Conservation (phyloP, 2,888 invertebrate species). For the Pheosia gnoma region DNA sequence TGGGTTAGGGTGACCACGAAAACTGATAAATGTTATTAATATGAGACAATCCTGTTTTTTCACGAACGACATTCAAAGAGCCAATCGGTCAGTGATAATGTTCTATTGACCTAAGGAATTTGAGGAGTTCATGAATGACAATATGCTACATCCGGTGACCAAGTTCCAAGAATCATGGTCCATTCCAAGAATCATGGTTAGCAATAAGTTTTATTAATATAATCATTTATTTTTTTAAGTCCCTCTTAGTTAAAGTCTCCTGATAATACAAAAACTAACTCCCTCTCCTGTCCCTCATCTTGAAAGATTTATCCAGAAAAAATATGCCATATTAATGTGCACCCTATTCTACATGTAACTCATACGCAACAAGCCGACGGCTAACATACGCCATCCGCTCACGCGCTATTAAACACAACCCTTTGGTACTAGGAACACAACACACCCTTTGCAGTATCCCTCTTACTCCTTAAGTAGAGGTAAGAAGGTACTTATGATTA, state of each 20-base stretch:
- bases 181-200: too few species aligned
- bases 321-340: background rate
- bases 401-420: constrained; percentile 60
- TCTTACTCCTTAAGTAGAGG: background rate
- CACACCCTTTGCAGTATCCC: constrained; percentile 3
- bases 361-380: constrained; percentile 24
- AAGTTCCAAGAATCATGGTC: too few species aligned
- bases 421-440: constrained; percentile 23
- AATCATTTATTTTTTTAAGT: too few species aligned
- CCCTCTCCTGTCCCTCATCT: too few species aligned
- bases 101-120: too few species aligned
- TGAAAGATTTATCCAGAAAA: too few species aligned
- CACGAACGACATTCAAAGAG: background rate
- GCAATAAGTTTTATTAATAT: too few species aligned
- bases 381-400: constrained; percentile 56
- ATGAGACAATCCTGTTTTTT: background rate
- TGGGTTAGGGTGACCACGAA: constrained; percentile 58
- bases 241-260: too few species aligned
- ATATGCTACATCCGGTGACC: too few species aligned
- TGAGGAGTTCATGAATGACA: too few species aligned
- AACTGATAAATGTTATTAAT: background rate
- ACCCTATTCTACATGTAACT: constrained; percentile 4
- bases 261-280: too few species aligned
- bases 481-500: constrained; percentile 15
- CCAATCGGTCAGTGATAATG: too few species aligned